phyloP scores from a whole-genome alignment of 2,888 invertebrate species.

The Idaea dimidiata region DNA sequence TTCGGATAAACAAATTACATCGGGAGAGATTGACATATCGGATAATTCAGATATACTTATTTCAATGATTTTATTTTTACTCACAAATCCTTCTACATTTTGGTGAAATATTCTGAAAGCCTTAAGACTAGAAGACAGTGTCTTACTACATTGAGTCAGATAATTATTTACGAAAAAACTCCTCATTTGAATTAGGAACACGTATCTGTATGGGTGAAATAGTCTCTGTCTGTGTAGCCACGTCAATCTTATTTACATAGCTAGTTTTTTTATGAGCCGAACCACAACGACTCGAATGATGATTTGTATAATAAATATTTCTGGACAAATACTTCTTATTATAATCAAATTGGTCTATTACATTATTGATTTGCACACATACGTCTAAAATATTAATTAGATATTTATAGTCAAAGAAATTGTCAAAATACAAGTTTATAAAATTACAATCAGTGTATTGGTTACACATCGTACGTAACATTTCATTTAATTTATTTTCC shows the following conservation, averaged over 20 bases:
- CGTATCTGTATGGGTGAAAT: background rate
- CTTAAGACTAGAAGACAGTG: too few species aligned
- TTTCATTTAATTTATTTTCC: slow-evolving; percentile 4
- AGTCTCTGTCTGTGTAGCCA: background rate
- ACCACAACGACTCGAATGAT: background rate
- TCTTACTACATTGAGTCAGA: too few species aligned
- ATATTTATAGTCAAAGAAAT: background rate
- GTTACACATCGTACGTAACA: slow-evolving; percentile 1
- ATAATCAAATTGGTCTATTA: slow-evolving; percentile 6
- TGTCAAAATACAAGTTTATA: background rate
- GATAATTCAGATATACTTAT: background rate
- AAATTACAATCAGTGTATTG: slow-evolving; percentile 6
- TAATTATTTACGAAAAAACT: slow-evolving; percentile 7
- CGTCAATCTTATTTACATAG: background rate
- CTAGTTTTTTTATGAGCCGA: too few species aligned
- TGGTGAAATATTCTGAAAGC: slow-evolving; percentile 3
- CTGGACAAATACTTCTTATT: too few species aligned
- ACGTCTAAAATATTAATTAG: background rate
- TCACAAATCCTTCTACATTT: slow-evolving; percentile 4
- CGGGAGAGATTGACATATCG: background rate
- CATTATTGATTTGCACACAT: background rate
- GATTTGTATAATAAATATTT: background rate
- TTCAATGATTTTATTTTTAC: background rate
- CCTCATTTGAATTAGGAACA: background rate
- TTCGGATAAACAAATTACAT: slow-evolving; percentile 6